phyloP scores from a whole-genome alignment of 1,140 invertebrate genomes.

The Apis cerana region DNA sequence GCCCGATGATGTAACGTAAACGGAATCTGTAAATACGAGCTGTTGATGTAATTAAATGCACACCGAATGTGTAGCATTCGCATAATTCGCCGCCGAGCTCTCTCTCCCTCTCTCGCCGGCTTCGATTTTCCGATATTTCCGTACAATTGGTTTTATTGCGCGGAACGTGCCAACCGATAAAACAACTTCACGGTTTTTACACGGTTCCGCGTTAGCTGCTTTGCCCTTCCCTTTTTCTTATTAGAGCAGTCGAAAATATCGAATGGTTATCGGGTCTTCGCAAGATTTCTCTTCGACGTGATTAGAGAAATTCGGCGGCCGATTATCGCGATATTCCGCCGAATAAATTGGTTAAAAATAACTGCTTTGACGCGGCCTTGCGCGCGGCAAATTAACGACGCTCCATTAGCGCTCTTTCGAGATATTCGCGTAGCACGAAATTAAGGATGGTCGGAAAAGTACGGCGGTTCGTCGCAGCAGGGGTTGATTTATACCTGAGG shows the following conservation, averaged over 20 bases:
- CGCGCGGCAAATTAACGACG: background rate
- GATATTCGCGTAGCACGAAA: background rate
- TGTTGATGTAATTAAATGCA: conserved; percentile 5
- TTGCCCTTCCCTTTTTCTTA: too few relatives aligned
- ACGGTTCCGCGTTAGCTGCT: background rate
- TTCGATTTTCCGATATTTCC: background rate
- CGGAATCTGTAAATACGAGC: background rate
- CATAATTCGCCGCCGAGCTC: background rate
- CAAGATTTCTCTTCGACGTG: too few relatives aligned
- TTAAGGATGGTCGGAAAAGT: conserved; percentile 36
- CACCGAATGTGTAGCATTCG: background rate
- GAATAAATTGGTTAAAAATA: background rate
- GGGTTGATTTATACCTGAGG: conserved; percentile 44
- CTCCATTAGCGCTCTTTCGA: background rate
- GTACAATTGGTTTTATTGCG: background rate
- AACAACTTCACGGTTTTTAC: background rate
- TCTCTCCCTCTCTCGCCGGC: background rate
- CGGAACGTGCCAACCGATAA: background rate
- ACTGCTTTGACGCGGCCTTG: background rate
- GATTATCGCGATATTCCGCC: background rate
- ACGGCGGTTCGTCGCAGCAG: conserved; percentile 47
- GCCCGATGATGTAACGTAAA: conserved; percentile 10
- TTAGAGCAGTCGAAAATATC: too few relatives aligned
- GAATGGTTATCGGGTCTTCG: too few relatives aligned
- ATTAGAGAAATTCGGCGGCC: too few relatives aligned